These are phyloP conservation scores for Elanus axillaris DNA, from an alignment of 2,113 vertebrate species.

Conservation along the genomic window DNA sequence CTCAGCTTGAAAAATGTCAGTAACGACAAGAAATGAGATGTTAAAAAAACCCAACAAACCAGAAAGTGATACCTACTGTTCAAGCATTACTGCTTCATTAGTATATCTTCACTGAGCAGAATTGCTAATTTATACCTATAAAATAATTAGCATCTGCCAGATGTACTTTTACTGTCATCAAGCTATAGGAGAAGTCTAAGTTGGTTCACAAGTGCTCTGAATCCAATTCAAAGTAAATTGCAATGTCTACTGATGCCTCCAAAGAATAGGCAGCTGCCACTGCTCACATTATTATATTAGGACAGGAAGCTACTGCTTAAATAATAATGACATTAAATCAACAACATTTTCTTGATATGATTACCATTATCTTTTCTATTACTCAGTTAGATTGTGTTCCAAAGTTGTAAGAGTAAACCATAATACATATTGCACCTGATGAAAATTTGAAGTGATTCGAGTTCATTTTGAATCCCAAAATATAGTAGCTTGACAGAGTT, in stretches of 20 bases:
- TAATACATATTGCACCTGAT: background rate
- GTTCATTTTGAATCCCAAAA: background rate
- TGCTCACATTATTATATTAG: background rate
- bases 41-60: background rate
- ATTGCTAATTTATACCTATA: slow-evolving; percentile 24
- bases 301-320: background rate
- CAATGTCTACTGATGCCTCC: background rate
- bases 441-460: background rate
- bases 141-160: background rate
- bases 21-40: background rate
- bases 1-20: slow-evolving; percentile 48
- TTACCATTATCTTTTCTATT: background rate
- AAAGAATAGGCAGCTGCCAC: background rate
- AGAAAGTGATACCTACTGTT: background rate
- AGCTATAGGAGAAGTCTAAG: background rate
- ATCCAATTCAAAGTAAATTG: background rate
- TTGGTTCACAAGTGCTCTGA: background rate
- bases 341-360: background rate
- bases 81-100: background rate
- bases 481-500: background rate
- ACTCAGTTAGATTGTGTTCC: background rate
- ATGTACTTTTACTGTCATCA: background rate
- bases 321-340: background rate
- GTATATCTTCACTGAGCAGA: background rate
- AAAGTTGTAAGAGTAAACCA: background rate